Evolutionary conservation across 2,888 invertebrate species (phyloP).

Genomic region (Drosophila subsilvestris): DNA sequence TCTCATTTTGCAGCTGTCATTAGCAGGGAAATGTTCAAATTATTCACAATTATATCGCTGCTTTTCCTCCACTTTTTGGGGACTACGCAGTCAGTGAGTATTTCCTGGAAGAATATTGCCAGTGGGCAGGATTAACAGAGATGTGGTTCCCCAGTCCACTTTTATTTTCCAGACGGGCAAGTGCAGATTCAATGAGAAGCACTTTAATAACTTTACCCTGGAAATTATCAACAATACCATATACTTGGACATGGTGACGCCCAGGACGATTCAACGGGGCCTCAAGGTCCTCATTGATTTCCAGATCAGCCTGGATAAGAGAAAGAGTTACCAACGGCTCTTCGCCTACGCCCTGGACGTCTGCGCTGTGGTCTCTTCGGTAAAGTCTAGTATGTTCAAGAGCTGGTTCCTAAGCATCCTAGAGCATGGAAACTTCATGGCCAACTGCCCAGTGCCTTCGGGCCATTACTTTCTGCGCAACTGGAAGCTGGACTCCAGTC

Average conservation of each 20-base stretch:
- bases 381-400: conserved; percentile 60
- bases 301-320: conserved; percentile 54
- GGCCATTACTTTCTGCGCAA: conserved; percentile 56
- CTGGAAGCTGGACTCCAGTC: conserved; percentile 51
- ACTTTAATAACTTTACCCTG: conserved; percentile 57
- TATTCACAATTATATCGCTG: conserved; percentile 6
- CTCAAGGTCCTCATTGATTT: conserved; percentile 55
- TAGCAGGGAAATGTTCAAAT: conserved; percentile 31
- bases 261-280: conserved; percentile 43
- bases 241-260: conserved; percentile 49
- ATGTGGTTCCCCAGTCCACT: conserved; percentile 29
- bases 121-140: not conserved
- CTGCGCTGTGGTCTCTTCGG: conserved; percentile 54
- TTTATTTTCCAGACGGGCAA: conserved; percentile 46
- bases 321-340: conserved; percentile 58
- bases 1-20: conserved; percentile 26
- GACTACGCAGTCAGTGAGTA: conserved; percentile 45
- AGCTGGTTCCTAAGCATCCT: conserved; percentile 63
- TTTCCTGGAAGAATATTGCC: conserved; percentile 1
- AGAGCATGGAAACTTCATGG: conserved; percentile 64
- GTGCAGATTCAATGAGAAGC: conserved; percentile 35
- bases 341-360: conserved; percentile 61
- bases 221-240: conserved; percentile 53
- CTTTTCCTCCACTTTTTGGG: conserved; percentile 3
- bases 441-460: conserved; percentile 61